Percentiles rank a stretch among this genome's conserved stretches.
Conservation (phyloP, 2,888 invertebrate genomes). For the Chloroclystis v-ata region DNA sequence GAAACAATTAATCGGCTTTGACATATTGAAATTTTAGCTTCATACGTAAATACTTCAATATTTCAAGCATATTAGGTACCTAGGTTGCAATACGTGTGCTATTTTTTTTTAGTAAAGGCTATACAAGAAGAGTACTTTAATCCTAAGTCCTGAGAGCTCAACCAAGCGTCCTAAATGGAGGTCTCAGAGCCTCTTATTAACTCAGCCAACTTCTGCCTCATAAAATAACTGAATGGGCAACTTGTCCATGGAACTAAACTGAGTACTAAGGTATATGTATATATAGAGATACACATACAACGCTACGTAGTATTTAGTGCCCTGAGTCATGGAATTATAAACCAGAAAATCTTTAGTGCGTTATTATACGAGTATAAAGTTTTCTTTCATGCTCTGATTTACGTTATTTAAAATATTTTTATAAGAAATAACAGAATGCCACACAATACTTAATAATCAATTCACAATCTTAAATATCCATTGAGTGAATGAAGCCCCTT, state of each 20-base stretch:
- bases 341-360: not conserved
- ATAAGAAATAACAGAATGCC: too few relatives aligned
- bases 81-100: too few relatives aligned
- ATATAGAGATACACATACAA: too few relatives aligned
- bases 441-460: too few relatives aligned
- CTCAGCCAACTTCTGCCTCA: constrained; percentile 45
- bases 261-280: constrained; percentile 33
- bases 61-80: not conserved
- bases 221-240: constrained; percentile 44
- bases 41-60: not conserved
- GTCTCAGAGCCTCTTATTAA: constrained; percentile 45
- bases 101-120: constrained; percentile 12
- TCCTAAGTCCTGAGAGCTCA: constrained; percentile 30
- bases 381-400: too few relatives aligned
- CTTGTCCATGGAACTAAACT: constrained; percentile 33
- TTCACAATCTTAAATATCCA: too few relatives aligned
- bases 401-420: too few relatives aligned
- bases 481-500: constrained; percentile 12
- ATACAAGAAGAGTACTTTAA: constrained; percentile 24
- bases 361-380: too few relatives aligned
- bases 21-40: not conserved
- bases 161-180: constrained; percentile 31
- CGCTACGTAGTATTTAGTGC: constrained; percentile 23
- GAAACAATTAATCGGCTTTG: constrained; percentile 1
- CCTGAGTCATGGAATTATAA: constrained; percentile 1